A percentile compares a stretch with the other conserved stretches of the same genome.
Conservation (phyloP, 1,140 invertebrate genomes). For the Lasioglossum albipes region DNA sequence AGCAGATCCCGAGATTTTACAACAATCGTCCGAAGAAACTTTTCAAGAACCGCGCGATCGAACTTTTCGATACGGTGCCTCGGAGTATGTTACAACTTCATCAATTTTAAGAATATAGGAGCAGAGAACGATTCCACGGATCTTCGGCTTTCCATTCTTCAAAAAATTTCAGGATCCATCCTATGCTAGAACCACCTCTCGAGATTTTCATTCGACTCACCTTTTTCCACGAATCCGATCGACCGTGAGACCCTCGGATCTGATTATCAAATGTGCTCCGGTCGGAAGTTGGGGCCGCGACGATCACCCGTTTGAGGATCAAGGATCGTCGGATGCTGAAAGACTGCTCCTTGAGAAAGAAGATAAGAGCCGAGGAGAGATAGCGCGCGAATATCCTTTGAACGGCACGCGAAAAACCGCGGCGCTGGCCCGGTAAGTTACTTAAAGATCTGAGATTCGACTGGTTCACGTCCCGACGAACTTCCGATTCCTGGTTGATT, state of each 20-base stretch:
- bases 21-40: too few relatives aligned
- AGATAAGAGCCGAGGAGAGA: constrained; percentile 2
- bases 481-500: constrained; percentile 52
- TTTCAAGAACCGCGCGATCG: too few relatives aligned
- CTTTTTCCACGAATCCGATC: not conserved
- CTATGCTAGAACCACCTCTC: too few relatives aligned
- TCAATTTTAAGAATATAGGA: too few relatives aligned
- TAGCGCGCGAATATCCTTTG: constrained; percentile 19
- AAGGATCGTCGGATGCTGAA: not conserved
- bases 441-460: constrained; percentile 43
- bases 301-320: not conserved
- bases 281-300: not conserved
- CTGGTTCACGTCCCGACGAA: constrained; percentile 3
- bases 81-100: too few relatives aligned
- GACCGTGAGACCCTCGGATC: not conserved
- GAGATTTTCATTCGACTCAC: too few relatives aligned
- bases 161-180: too few relatives aligned
- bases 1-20: too few relatives aligned
- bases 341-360: not conserved
- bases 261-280: not conserved
- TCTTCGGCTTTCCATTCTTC: too few relatives aligned
- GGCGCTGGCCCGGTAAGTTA: constrained; percentile 19
- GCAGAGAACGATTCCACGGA: too few relatives aligned
- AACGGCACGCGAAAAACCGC: constrained; percentile 15
- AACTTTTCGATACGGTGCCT: too few relatives aligned